Conservation (phyloP, 2,113 vertebrate genomes). For the Terrapene triunguis region DNA sequence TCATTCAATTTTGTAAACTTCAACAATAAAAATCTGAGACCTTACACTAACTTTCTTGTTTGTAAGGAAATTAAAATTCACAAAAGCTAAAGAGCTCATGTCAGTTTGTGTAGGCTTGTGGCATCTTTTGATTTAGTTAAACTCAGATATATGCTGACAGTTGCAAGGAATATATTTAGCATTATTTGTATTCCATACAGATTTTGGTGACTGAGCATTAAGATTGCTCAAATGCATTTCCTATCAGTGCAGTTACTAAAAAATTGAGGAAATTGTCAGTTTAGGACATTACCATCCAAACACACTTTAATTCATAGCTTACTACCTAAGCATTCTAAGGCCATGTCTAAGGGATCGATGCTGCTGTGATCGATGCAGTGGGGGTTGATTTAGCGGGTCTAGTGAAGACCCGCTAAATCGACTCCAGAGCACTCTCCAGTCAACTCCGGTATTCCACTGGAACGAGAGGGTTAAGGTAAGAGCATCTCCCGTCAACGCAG, state of each 20-base stretch:
- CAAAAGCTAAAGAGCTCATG: background rate
- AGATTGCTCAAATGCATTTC: background rate
- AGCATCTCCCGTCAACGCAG: background rate
- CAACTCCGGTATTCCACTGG: background rate
- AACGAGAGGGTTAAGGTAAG: background rate
- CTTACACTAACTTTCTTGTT: background rate
- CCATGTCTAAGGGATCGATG: background rate
- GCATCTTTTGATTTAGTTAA: background rate
- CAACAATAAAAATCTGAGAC: background rate
- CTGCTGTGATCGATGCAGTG: too few species aligned
- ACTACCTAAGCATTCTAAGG: background rate
- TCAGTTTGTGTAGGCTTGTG: background rate
- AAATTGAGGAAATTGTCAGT: background rate
- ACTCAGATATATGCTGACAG: background rate
- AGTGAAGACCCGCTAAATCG: too few species aligned
- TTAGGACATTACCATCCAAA: background rate
- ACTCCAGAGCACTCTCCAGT: too few species aligned
- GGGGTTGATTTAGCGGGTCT: too few species aligned
- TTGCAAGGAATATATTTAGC: background rate
- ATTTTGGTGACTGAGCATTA: background rate
- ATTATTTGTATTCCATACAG: accelerated
- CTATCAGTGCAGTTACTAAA: background rate
- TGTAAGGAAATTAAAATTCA: background rate
- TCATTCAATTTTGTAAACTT: background rate
- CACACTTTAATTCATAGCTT: background rate